phyloP scores from a whole-genome alignment of 2,113 vertebrate species.

The Coturnix japonica region DNA sequence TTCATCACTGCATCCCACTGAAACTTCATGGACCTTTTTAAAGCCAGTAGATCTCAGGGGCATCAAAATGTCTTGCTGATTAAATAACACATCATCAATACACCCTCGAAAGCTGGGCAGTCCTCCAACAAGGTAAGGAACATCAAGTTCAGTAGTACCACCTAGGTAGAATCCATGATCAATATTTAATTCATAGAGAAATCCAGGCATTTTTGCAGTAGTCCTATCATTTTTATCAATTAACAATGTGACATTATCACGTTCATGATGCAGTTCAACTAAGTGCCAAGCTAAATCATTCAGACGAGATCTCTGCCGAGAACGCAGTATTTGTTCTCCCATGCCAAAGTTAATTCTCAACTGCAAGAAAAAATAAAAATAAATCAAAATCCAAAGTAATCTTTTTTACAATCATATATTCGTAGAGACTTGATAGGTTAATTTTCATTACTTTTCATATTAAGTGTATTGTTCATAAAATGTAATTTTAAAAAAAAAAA shows the following conservation, averaged over 20 bases:
- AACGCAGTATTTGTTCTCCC: slow-evolving; percentile 78
- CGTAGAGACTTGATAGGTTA: background rate
- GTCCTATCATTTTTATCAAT: slow-evolving; percentile 82
- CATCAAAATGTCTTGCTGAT: slow-evolving; percentile 82
- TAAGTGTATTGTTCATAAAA: background rate
- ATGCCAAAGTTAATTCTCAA: slow-evolving; percentile 83
- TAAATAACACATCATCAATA: slow-evolving; percentile 86
- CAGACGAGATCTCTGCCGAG: slow-evolving; percentile 79
- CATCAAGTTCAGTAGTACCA: slow-evolving; percentile 78
- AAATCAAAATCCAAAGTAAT: background rate
- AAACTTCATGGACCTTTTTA: slow-evolving; percentile 88
- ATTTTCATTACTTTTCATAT: background rate
- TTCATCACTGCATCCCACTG: slow-evolving; percentile 87
- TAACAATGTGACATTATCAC: slow-evolving; percentile 75
- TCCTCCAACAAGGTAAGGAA: slow-evolving; percentile 76
- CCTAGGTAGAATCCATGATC: slow-evolving; percentile 84
- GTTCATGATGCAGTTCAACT: slow-evolving; percentile 78
- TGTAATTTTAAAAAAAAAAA: background rate
- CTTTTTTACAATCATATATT: background rate
- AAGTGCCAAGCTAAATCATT: slow-evolving; percentile 90
- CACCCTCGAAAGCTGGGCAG: slow-evolving; percentile 83
- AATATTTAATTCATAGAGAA: slow-evolving; percentile 73
- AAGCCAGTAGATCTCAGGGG: slow-evolving; percentile 87
- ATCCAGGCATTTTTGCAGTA: slow-evolving; percentile 69
- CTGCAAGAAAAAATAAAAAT: slow-evolving; percentile 73